Percentiles rank a stretch among this genome's conserved stretches.
Conservation (phyloP, 1,140 invertebrate genomes). For the Lucilia sericata region DNA sequence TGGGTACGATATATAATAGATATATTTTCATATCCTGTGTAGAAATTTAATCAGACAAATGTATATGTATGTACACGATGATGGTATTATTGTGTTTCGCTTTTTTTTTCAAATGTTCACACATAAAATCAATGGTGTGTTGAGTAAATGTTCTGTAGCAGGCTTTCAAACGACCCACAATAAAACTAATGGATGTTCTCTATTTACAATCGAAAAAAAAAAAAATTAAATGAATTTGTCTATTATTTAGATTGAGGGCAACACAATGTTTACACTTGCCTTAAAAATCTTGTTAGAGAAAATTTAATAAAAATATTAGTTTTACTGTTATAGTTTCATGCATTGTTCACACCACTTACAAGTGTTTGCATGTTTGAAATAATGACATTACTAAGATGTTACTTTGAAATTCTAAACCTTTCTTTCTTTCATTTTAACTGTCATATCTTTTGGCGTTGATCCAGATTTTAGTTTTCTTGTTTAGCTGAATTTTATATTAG, state of each 20-base stretch:
- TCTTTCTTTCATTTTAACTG: neutral
- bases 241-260: slow-evolving; percentile 11
- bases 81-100: neutral
- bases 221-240: neutral
- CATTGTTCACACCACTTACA: too few species aligned
- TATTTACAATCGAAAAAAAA: neutral
- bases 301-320: neutral
- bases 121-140: slow-evolving; percentile 2
- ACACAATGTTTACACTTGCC: neutral
- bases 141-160: neutral
- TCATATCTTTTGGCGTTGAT: neutral
- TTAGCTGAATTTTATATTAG: neutral
- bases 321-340: neutral
- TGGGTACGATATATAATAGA: neutral
- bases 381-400: neutral
- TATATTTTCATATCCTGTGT: neutral
- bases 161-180: neutral
- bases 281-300: slow-evolving; percentile 18
- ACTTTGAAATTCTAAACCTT: neutral
- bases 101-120: slow-evolving; percentile 13
- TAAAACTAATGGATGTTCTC: neutral
- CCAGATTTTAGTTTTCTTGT: neutral
- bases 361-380: too few species aligned
- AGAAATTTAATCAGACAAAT: slow-evolving; percentile 21
- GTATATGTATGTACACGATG: neutral